These are phyloP conservation scores for Lepidurus couesii DNA, from an alignment of 1,140 invertebrate species.

Conservation along the genomic window DNA sequence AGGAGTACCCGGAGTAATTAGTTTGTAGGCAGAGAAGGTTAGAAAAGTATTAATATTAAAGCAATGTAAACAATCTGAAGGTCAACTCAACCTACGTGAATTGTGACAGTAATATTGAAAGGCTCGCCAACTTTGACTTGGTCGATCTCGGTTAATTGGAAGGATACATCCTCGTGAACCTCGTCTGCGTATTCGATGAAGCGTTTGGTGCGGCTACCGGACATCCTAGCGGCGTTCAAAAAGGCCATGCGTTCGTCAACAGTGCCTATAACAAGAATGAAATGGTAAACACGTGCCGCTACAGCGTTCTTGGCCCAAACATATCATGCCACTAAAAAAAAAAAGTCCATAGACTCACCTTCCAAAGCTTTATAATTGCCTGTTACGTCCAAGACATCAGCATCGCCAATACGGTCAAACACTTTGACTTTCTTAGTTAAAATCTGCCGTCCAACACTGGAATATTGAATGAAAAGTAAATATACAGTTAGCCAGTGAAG, in stretches of 20 bases:
- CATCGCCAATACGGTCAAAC: conserved; percentile 61
- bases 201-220: conserved; percentile 55
- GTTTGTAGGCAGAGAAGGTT: not conserved
- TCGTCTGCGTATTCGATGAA: conserved; percentile 55
- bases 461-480: conserved; percentile 34
- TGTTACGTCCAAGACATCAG: conserved; percentile 64
- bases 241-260: conserved; percentile 59
- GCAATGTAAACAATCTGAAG: not conserved
- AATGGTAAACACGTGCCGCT: not conserved
- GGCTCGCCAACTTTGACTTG: conserved; percentile 60
- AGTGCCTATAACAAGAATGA: conserved; percentile 46
- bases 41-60: conserved; percentile 22
- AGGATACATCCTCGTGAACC: conserved; percentile 57
- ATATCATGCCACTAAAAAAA: not conserved
- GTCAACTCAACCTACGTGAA: conserved; percentile 47
- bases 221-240: conserved; percentile 59
- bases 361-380: conserved; percentile 65
- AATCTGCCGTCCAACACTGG: conserved; percentile 65
- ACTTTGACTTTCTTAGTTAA: conserved; percentile 67
- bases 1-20: not conserved
- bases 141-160: conserved; percentile 62
- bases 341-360: conserved; percentile 46
- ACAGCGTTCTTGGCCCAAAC: not conserved
- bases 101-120: conserved; percentile 59
- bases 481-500: not conserved